phyloP scores from a whole-genome alignment of 2,888 invertebrate species.

The Acrobeloides nanus region DNA sequence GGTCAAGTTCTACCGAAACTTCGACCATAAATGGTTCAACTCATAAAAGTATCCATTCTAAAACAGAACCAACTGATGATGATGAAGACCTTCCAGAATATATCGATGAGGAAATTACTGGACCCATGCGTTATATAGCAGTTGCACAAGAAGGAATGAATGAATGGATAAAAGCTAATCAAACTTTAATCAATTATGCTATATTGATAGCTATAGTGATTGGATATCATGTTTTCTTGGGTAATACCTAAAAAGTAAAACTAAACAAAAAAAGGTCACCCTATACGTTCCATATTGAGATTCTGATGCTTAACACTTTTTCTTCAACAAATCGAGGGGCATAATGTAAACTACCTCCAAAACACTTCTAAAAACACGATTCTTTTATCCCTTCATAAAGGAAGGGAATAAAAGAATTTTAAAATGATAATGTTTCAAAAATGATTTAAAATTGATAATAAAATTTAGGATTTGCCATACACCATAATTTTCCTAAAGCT shows the following conservation, averaged over 20 bases:
- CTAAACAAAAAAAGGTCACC: too few relatives aligned
- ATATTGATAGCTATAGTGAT: slow-evolving; percentile 10
- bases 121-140: slow-evolving; percentile 21
- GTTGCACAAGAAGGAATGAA: slow-evolving; percentile 13
- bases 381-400: too few relatives aligned
- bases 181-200: slow-evolving; percentile 6
- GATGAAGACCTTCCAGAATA: slow-evolving; percentile 19
- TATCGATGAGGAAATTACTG: slow-evolving; percentile 18
- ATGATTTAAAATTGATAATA: neutral
- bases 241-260: slow-evolving; percentile 10
- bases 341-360: too few relatives aligned
- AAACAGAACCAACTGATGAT: slow-evolving; percentile 1
- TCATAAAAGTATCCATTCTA: too few relatives aligned
- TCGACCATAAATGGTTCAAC: too few relatives aligned
- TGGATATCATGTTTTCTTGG: slow-evolving; percentile 20
- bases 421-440: neutral
- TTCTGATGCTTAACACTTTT: too few relatives aligned
- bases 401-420: too few relatives aligned
- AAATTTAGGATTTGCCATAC: slow-evolving; percentile 22
- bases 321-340: too few relatives aligned
- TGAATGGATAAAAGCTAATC: slow-evolving; percentile 11
- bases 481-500: slow-evolving; percentile 20
- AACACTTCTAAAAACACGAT: too few relatives aligned
- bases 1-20: too few relatives aligned
- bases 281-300: too few relatives aligned